Base-by-base conservation (phyloP, 2,888 invertebrate species). In the Homarus gammarus region DNA sequence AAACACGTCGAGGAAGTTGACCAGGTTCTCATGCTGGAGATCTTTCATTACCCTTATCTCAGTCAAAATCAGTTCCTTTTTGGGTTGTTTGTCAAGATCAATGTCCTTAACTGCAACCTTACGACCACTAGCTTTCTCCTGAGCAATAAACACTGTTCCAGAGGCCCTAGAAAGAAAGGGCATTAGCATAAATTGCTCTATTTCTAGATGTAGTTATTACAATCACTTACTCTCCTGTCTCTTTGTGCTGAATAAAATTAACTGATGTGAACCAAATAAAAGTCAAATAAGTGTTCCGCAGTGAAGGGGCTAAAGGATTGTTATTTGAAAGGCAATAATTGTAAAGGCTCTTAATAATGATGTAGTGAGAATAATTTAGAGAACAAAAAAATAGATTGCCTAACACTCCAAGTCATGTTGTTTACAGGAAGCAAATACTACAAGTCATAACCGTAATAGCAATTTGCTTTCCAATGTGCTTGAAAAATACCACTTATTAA, bases 71-170 rank as follows among this genome's bases (percentile, higher is more conserved):
- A 99, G 95, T 94, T 99, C 98, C 94, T 99, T 99, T 93, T 98
- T 97, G 84, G 97, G 97, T 94, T 99, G 99, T 94, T 98, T 98
- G 61, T 96, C 96, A 93, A 99, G 95, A 94, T 99, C 98, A 94
- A 99, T 99, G 93, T 98, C 97, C 94, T 99, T 99, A 92, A 99
- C 97, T 49, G 99, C 99, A 10, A 99, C 99, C 93, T 96, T 96
- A 44, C 96, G 95, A 85, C 95, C 95, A 81, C 95, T 96, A 18
- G 49, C 33, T 91, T 95, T 95, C 94, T 98, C 97, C n/a, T 95
- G 96, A 0, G 98, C 98, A 92, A 97, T 97, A 93, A 97, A 98
- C 38, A 99, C 99, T 92, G 96, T 97, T 82, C 98, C 99, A 51
- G 98, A 98, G 73, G 98, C 98, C 22, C 95, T 95, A 93, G 44